Conservation (phyloP, 35 echinoderm and acorn worm genomes). For the Lytechinus pictus region DNA sequence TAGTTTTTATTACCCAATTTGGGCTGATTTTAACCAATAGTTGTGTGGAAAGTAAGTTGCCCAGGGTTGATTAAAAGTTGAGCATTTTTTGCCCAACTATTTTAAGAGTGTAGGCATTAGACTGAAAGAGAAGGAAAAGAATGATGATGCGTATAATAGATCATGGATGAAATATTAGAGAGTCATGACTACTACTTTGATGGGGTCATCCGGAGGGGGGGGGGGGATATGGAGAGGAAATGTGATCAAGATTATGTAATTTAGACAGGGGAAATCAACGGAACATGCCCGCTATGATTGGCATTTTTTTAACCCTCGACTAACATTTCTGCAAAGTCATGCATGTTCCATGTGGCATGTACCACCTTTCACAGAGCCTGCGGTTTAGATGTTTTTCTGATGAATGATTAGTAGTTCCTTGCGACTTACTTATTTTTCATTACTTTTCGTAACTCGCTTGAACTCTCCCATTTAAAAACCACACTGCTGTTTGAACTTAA, state of each 20-base stretch:
- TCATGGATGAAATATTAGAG: background rate
- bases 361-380: background rate
- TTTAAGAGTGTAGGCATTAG: too few species aligned
- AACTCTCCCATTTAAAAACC: too few species aligned
- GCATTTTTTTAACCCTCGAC: background rate
- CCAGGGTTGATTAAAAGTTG: too few species aligned
- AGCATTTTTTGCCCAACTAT: too few species aligned
- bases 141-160: background rate
- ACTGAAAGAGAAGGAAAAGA: too few species aligned
- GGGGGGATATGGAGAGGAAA: constrained; percentile 12
- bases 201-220: background rate
- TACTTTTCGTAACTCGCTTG: background rate
- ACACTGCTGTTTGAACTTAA: too few species aligned
- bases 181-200: background rate
- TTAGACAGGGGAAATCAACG: background rate
- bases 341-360: background rate
- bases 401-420: background rate
- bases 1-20: too few species aligned
- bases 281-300: constrained; percentile 22
- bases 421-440: background rate
- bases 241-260: constrained; percentile 23
- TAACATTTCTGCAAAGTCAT: background rate
- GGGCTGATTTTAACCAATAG: too few species aligned
- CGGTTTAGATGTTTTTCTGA: background rate
- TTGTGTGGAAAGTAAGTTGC: background rate